Percentiles rank a stretch among this genome's conserved stretches.
These are phyloP conservation scores for Zaprionus nigranus DNA, from an alignment of 1,140 invertebrate genomes.

Conservation along the genomic window DNA sequence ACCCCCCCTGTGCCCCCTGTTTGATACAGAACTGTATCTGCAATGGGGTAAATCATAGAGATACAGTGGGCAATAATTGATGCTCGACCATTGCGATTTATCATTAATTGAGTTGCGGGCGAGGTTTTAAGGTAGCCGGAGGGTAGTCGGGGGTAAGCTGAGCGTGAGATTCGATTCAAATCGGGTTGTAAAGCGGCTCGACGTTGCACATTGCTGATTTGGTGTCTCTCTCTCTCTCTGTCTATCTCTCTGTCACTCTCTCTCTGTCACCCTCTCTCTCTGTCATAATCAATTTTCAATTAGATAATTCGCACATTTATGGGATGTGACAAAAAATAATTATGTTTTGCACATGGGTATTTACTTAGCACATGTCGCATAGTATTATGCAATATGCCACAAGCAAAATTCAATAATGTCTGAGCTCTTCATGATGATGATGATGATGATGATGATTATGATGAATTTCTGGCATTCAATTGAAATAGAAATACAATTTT, in stretches of 20 bases:
- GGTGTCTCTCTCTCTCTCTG: too few relatives aligned
- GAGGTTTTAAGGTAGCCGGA: not conserved
- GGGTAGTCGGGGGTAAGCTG: not conserved
- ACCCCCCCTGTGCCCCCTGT: not conserved
- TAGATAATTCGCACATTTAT: constrained; percentile 19
- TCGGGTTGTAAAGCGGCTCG: not conserved
- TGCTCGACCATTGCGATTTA: constrained; percentile 2
- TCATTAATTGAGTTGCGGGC: not conserved
- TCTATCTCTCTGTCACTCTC: too few relatives aligned
- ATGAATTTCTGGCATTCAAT: not conserved
- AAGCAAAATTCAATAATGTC: constrained; percentile 4
- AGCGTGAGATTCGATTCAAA: constrained; percentile 4
- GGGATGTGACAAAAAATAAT: constrained; percentile 19
- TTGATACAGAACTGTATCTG: not conserved
- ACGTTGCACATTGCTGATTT: not conserved
- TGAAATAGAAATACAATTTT: constrained; percentile 32
- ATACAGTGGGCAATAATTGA: not conserved
- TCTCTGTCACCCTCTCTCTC: too few relatives aligned
- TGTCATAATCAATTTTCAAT: constrained; percentile 16
- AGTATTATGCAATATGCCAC: constrained; percentile 24
- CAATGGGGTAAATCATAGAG: not conserved
- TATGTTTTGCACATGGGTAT: constrained; percentile 12
- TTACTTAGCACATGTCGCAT: constrained; percentile 18
- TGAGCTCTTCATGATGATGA: not conserved
- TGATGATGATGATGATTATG: not conserved